phyloP scores from a whole-genome alignment of 2,888 invertebrate genomes.

The Tenthredo scrophulariae region DNA sequence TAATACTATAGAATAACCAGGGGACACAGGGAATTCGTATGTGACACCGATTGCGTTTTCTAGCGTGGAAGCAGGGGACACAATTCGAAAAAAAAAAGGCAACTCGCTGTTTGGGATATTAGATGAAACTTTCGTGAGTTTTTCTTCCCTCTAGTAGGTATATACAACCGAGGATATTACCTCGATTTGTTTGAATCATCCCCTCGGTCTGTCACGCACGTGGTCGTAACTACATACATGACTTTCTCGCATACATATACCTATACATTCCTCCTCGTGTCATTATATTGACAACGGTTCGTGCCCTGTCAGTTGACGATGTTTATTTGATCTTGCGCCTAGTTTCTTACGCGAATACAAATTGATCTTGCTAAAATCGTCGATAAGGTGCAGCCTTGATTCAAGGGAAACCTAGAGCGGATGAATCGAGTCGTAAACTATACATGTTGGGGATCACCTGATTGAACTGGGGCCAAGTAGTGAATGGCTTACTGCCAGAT shows the following conservation, averaged over 20 bases:
- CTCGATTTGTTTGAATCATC: constrained; percentile 39
- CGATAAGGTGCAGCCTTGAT: neutral
- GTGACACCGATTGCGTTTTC: constrained; percentile 1
- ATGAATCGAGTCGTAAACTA: constrained; percentile 37
- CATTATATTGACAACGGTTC: constrained; percentile 26
- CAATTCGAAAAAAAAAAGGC: neutral
- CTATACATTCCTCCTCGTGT: neutral
- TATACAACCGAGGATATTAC: neutral
- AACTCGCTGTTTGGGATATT: constrained; percentile 5
- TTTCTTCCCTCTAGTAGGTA: neutral
- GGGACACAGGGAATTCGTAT: neutral
- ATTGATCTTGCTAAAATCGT: constrained; percentile 4
- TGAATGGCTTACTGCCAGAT: constrained; percentile 10
- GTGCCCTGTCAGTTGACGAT: constrained; percentile 11
- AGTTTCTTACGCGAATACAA: constrained; percentile 10
- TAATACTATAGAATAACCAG: neutral
- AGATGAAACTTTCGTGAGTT: constrained; percentile 23
- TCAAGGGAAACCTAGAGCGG: neutral
- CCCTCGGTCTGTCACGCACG: constrained; percentile 21
- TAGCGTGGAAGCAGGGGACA: neutral
- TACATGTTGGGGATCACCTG: constrained; percentile 38
- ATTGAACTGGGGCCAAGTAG: constrained; percentile 34
- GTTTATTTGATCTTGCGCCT: neutral
- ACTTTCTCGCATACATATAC: neutral
- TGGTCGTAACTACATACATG: neutral